These are phyloP conservation scores for Phalloptychus januarius DNA, from an alignment of 2,797 vertebrate genomes.

Conservation along the genomic window DNA sequence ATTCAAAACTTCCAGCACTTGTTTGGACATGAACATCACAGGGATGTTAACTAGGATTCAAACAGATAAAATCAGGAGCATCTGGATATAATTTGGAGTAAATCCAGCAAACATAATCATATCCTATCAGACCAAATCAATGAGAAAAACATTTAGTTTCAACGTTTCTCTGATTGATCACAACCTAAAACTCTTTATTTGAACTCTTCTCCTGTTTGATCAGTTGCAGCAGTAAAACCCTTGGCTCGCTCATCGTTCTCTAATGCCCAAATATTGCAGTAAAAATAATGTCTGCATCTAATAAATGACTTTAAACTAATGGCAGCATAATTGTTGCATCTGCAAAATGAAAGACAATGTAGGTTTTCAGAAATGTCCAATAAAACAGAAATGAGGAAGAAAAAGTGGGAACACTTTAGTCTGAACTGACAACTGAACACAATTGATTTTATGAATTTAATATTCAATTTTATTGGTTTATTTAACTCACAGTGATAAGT, in stretches of 20 bases:
- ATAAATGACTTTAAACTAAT: neutral
- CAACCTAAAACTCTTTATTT: neutral
- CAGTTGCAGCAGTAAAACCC: neutral
- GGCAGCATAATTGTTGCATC: neutral
- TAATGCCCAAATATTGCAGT: neutral
- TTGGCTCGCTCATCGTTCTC: neutral
- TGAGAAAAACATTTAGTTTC: neutral
- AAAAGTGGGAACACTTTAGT: neutral
- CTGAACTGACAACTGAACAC: neutral
- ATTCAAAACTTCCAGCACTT: neutral
- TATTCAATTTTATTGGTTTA: neutral
- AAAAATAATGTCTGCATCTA: neutral
- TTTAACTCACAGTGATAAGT: neutral
- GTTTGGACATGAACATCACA: neutral
- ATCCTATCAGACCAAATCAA: neutral
- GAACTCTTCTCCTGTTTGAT: neutral
- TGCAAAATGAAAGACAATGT: neutral
- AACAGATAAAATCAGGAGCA: neutral
- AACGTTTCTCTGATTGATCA: neutral
- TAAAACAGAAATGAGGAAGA: neutral
- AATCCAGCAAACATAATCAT: neutral
- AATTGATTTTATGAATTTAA: neutral
- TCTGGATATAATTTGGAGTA: neutral
- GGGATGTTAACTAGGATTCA: neutral
- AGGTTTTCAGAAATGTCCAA: neutral